phyloP scores from a whole-genome alignment of 2,888 invertebrate species.

The Charanyca ferruginea region DNA sequence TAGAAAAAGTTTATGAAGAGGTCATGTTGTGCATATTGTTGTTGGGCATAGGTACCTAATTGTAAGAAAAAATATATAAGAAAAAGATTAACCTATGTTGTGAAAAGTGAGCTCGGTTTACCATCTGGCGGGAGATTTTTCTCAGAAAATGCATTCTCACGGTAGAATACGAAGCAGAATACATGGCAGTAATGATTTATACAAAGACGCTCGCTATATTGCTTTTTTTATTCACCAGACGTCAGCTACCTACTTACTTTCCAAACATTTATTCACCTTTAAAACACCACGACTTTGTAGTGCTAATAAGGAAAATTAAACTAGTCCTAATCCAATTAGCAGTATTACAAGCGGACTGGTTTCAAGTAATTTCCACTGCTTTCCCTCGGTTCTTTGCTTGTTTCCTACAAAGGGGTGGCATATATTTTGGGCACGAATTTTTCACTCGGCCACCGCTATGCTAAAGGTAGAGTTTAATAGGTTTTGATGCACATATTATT shows the following conservation, averaged over 20 bases:
- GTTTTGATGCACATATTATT: slow-evolving; percentile 26
- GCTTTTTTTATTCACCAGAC: slow-evolving; percentile 30
- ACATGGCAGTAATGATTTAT: slow-evolving; percentile 7
- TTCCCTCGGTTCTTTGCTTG: slow-evolving; percentile 40
- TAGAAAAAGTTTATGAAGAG: slow-evolving; percentile 18
- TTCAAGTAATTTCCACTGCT: slow-evolving; percentile 41
- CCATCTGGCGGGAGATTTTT: background rate
- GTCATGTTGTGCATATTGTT: background rate
- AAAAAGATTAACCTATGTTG: background rate
- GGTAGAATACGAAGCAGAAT: background rate
- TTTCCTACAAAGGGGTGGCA: slow-evolving; percentile 33
- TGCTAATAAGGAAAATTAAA: slow-evolving; percentile 33
- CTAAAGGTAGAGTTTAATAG: slow-evolving; percentile 35
- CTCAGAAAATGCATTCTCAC: background rate
- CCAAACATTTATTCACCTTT: slow-evolving; percentile 26
- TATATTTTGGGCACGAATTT: slow-evolving; percentile 42
- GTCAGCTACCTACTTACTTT: slow-evolving; percentile 22
- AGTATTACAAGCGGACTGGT: slow-evolving; percentile 36
- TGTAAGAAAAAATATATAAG: too few species aligned
- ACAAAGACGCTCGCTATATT: slow-evolving; percentile 16
- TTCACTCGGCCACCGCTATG: slow-evolving; percentile 2
- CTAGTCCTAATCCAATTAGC: slow-evolving; percentile 48
- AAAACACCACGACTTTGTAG: slow-evolving; percentile 24
- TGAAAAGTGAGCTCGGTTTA: background rate
- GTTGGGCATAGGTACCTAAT: too few species aligned